Evolutionary conservation across 2,113 vertebrate genomes (phyloP).

Genomic region (Trichechus manatus): DNA sequence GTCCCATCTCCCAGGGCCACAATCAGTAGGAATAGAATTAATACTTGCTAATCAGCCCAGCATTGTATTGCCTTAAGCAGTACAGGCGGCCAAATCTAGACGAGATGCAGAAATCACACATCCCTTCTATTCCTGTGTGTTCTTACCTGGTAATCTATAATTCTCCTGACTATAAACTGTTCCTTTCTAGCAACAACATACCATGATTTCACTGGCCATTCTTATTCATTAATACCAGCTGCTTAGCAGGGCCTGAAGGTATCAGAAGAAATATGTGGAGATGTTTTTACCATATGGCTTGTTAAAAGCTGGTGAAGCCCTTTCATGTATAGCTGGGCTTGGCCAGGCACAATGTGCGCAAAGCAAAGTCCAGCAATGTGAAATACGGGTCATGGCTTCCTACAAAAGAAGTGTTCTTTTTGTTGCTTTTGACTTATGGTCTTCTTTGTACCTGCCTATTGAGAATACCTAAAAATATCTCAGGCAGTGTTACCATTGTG

Average conservation of each 20-base stretch:
- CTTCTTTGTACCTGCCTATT: conserved; percentile 7
- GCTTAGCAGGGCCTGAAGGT: conserved; percentile 84
- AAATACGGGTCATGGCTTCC: neutral
- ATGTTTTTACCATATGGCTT: conserved; percentile 85
- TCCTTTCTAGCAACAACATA: conserved; percentile 84
- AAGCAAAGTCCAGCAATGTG: neutral
- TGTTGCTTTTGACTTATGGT: neutral
- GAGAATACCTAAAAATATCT: conserved; percentile 40
- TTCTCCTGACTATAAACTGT: conserved; percentile 84
- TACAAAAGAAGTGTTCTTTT: neutral
- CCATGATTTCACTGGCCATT: conserved; percentile 85
- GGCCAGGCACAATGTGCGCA: conserved; percentile 33
- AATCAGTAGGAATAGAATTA: conserved; percentile 78
- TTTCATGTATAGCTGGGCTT: conserved; percentile 83
- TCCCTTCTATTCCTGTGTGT: conserved; percentile 77
- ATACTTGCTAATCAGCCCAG: conserved; percentile 75
- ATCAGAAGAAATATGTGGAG: conserved; percentile 85
- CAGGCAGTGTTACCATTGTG: neutral
- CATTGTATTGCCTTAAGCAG: conserved; percentile 81
- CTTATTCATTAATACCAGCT: conserved; percentile 89
- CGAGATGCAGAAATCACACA: conserved; percentile 79
- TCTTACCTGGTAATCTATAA: conserved; percentile 80
- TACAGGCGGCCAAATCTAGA: conserved; percentile 80
- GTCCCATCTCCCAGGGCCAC: conserved; percentile 64
- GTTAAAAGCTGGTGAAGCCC: conserved; percentile 82